These are phyloP conservation scores for Acronicta psi DNA, from an alignment of 2,888 invertebrate species.

Conservation along the genomic window DNA sequence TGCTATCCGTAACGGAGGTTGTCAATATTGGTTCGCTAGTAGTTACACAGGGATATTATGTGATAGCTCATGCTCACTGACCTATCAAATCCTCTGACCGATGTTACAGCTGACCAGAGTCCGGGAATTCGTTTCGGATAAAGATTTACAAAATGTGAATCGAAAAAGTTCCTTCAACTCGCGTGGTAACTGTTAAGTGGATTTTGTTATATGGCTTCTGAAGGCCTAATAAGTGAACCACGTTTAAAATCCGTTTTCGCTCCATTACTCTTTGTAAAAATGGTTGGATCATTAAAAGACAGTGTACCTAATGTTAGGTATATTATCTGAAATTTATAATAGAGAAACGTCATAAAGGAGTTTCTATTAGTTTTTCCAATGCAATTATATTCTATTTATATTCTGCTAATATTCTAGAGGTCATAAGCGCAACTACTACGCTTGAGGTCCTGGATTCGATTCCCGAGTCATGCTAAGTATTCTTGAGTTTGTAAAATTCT, in stretches of 20 bases:
- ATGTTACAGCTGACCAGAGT: constrained; percentile 17
- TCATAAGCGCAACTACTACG: too few species aligned
- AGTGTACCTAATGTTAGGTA: too few species aligned
- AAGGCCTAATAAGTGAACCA: constrained; percentile 17
- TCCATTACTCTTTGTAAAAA: constrained; percentile 4
- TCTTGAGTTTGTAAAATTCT: too few species aligned
- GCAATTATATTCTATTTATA: neutral
- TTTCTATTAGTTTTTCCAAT: neutral
- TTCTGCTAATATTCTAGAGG: too few species aligned
- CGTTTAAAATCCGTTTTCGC: constrained; percentile 21
- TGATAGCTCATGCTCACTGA: constrained; percentile 31
- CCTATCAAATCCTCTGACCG: constrained; percentile 35
- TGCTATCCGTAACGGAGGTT: too few species aligned
- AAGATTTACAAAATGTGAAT: constrained; percentile 18
- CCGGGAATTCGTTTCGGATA: constrained; percentile 31
- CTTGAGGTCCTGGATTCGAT: too few species aligned
- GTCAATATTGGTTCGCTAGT: too few species aligned
- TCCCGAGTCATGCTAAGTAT: too few species aligned
- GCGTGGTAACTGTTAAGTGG: constrained; percentile 31
- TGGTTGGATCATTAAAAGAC: neutral
- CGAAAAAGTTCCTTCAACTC: constrained; percentile 34
- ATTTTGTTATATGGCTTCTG: constrained; percentile 39
- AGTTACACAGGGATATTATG: too few species aligned
- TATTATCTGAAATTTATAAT: neutral
- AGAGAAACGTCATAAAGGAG: neutral